Evolutionary conservation across 2,888 invertebrate genomes (phyloP).

Genomic region (Parnassius glacialis): DNA sequence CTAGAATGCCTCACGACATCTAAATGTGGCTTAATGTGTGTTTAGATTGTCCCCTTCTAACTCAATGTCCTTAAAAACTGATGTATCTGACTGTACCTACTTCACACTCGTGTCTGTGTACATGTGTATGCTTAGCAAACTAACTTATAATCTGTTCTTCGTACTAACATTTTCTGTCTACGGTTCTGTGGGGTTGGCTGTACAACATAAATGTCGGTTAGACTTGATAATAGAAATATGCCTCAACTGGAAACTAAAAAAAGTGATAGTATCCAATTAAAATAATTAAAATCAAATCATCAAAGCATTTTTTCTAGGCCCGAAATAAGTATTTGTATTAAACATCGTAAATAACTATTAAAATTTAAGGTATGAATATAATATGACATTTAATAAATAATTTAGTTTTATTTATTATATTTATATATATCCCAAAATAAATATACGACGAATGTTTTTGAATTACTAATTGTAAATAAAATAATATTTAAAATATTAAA

Average conservation of each 20-base stretch:
- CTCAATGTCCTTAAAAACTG: conserved; percentile 4
- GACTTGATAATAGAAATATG: background rate
- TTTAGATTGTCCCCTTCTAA: conserved; percentile 10
- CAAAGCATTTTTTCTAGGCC: background rate
- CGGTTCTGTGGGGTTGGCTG: conserved; percentile 28
- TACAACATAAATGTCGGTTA: conserved; percentile 6
- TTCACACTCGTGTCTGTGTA: conserved; percentile 8
- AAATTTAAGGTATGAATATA: too few species aligned
- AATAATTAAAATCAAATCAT: background rate
- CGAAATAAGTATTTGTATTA: too few species aligned
- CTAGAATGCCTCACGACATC: conserved; percentile 19
- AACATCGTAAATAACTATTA: too few species aligned
- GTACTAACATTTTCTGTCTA: conserved; percentile 29
- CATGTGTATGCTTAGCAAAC: conserved; percentile 25
- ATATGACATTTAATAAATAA: too few species aligned
- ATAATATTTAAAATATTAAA: too few species aligned
- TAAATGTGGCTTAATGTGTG: conserved; percentile 14
- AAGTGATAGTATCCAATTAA: background rate
- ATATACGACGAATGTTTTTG: too few species aligned
- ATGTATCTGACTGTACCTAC: conserved; percentile 3
- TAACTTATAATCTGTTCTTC: conserved; percentile 22
- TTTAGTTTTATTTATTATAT: too few species aligned
- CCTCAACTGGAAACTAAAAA: background rate
- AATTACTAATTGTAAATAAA: too few species aligned
- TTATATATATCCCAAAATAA: too few species aligned